Evolutionary conservation across 2,888 invertebrate genomes (phyloP), one percentile per base, ranked within the genome.

Genomic region (Carcina quercana): DNA sequence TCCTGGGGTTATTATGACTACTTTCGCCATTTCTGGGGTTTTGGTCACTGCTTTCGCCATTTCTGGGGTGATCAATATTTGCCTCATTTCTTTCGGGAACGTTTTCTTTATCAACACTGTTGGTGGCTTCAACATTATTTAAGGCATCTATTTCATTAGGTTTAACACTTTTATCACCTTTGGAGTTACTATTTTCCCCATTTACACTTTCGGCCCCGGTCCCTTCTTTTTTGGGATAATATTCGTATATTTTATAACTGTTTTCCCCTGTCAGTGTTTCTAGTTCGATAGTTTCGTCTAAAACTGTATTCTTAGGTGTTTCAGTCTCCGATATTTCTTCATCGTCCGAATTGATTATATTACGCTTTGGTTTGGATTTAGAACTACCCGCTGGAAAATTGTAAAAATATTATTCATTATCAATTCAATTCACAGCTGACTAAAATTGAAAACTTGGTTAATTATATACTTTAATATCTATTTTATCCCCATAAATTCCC

Each of bases 221-320:
- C 68, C 67, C 0, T 64, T 66, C 1, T 1, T 58, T 55, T 37
- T 56, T 67, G 0, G 51, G 20, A 32, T 73, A 80, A 40, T 78
- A 83, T 29, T 82, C 82, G 0, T 73, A 68, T 0, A 82, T 63
- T 40, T 76, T 83, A 36, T 79, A 80, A 13, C 76, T 69, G 14
- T 60, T 46, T 3, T 78, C 79, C 0, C 82, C 79, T 0, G 43
- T 64, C 0, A 83, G 29, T 0, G 71, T 69, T 30, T 69, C 64
- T 1, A 83, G 21, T 0, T 59, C 54, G 0, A 75, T 47, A 0
- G 63, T 58, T 14, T 76, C 78, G 0, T 80, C 75, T 13, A 80
- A 28, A 2, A 41, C 71, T 0, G 20, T 47, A 33, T 79, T 79
- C 13, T 53, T 69, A 1, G 73, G 65, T 11, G 55, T 57, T 1